Conservation (phyloP, 2,113 vertebrate genomes). For the Boleophthalmus pectinirostris region DNA sequence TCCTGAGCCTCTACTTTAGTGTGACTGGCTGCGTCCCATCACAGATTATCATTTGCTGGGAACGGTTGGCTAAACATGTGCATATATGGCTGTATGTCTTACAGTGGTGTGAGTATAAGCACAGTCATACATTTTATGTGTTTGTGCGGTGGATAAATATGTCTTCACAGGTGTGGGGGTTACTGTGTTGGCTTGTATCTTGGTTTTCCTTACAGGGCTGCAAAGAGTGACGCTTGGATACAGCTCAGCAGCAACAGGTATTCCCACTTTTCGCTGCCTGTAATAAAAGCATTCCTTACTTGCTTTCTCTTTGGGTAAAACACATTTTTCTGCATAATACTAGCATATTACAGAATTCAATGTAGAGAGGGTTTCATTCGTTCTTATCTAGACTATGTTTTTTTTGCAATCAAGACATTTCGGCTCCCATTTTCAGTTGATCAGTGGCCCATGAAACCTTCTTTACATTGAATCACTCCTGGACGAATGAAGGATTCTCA, state of each 20-base stretch:
- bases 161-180: not conserved
- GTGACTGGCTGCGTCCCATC: conserved; percentile 5
- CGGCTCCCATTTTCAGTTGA: too few relatives aligned
- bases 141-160: not conserved
- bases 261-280: not conserved
- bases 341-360: too few relatives aligned
- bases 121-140: conserved; percentile 1
- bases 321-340: too few relatives aligned
- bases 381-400: too few relatives aligned
- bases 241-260: not conserved
- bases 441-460: too few relatives aligned
- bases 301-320: too few relatives aligned
- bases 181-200: not conserved
- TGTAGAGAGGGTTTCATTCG: too few relatives aligned
- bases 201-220: not conserved
- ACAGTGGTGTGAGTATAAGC: not conserved
- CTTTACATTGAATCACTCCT: too few relatives aligned
- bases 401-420: too few relatives aligned
- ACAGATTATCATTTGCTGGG: not conserved
- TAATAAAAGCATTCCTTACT: too few relatives aligned
- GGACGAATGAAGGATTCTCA: too few relatives aligned
- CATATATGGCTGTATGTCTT: conserved; percentile 2
- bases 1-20: not conserved
- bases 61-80: conserved; percentile 7
- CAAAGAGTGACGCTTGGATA: not conserved